Evolutionary conservation across 2,113 vertebrate genomes (phyloP).

Genomic region (Phyllostomus discolor): DNA sequence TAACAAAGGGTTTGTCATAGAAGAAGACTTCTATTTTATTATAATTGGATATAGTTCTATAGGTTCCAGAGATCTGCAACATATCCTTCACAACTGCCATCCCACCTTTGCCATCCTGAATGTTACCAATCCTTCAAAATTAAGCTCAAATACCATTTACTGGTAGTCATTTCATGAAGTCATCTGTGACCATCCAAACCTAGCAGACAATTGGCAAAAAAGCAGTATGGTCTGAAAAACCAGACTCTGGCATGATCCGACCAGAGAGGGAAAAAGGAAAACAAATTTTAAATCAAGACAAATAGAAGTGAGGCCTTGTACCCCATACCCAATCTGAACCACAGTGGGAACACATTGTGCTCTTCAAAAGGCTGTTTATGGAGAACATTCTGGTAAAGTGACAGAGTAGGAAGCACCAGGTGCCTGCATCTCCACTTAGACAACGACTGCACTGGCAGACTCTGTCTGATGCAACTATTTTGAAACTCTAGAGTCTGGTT

Average conservation of each 20-base stretch:
- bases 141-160: neutral
- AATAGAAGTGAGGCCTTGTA: neutral
- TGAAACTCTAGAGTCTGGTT: neutral
- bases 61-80: neutral
- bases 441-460: neutral
- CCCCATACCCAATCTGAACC: neutral
- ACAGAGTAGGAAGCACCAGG: neutral
- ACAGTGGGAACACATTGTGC: neutral
- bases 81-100: neutral
- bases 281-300: neutral
- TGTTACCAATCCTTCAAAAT: neutral
- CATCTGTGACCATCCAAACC: neutral
- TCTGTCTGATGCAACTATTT: neutral
- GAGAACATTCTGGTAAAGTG: neutral
- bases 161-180: neutral
- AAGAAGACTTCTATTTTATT: neutral
- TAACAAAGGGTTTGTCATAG: neutral
- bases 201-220: neutral
- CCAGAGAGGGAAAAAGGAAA: neutral
- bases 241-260: neutral
- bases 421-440: neutral
- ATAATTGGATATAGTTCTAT: neutral
- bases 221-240: neutral
- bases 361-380: neutral
- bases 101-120: neutral